phyloP scores from a whole-genome alignment of 1,140 invertebrate species.

The Bombus breviceps region DNA sequence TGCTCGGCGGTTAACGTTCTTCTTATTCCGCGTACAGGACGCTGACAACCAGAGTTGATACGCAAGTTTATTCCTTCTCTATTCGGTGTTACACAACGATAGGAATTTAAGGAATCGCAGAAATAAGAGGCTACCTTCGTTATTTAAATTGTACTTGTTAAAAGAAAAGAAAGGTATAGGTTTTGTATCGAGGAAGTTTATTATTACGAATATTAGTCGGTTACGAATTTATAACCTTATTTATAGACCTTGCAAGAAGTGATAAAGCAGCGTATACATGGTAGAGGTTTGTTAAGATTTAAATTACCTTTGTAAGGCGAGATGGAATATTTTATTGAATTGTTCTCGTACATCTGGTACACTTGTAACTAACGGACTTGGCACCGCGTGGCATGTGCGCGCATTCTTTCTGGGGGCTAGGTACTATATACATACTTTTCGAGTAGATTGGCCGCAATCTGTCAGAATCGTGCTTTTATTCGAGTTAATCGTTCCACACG shows the following conservation, averaged over 20 bases:
- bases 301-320: neutral
- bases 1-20: too few species aligned
- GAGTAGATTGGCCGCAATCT: conserved; percentile 31
- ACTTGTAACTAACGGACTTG: conserved; percentile 10
- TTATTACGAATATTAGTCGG: too few species aligned
- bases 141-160: too few species aligned
- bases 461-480: neutral
- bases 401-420: neutral
- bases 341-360: conserved; percentile 16
- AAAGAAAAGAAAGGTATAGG: too few species aligned
- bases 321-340: neutral
- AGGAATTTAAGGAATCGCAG: neutral
- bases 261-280: too few species aligned
- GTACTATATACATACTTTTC: neutral
- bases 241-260: too few species aligned
- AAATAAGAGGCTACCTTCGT: neutral
- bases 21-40: too few species aligned
- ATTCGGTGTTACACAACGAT: neutral
- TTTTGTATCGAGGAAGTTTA: too few species aligned
- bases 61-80: neutral
- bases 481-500: conserved; percentile 19
- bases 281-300: neutral
- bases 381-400: conserved; percentile 3
- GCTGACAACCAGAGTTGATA: too few species aligned
- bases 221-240: too few species aligned